Conservation (phyloP, 1,140 invertebrate genomes). For the Panagrolaimus sp. region DNA sequence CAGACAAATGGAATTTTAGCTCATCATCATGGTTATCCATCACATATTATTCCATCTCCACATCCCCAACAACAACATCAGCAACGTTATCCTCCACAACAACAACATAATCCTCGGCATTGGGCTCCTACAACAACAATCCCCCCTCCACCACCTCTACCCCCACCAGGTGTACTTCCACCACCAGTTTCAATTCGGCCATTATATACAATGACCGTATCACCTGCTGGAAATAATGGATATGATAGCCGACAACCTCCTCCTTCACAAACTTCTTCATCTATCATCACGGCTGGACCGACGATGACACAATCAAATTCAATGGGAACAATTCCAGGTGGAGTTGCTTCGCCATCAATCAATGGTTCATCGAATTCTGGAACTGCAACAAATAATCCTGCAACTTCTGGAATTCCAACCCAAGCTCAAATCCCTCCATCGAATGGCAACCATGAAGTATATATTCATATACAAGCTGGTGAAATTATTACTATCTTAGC, state of each 20-base stretch:
- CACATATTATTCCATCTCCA: not conserved
- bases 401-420: slow-evolving; percentile 32
- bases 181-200: not conserved
- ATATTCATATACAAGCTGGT: slow-evolving; percentile 51
- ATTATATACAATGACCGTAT: slow-evolving; percentile 14
- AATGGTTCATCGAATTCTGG: not conserved
- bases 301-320: not conserved
- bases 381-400: slow-evolving; percentile 13
- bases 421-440: slow-evolving; percentile 28
- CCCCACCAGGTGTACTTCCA: slow-evolving; percentile 22
- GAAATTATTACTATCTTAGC: slow-evolving; percentile 44
- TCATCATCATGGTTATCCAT: not conserved
- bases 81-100: not conserved
- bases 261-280: not conserved
- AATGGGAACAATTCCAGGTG: slow-evolving; percentile 11
- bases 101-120: not conserved
- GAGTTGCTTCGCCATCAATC: slow-evolving; percentile 9
- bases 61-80: not conserved
- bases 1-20: not conserved
- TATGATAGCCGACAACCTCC: not conserved
- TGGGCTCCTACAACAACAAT: slow-evolving; percentile 10
- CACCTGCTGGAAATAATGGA: slow-evolving; percentile 11
- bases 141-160: slow-evolving; percentile 16
- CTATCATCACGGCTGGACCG: slow-evolving; percentile 5
- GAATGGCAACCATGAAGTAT: slow-evolving; percentile 42